phyloP scores from a whole-genome alignment of 2,113 vertebrate species.

The Epinephelus fuscoguttatus region DNA sequence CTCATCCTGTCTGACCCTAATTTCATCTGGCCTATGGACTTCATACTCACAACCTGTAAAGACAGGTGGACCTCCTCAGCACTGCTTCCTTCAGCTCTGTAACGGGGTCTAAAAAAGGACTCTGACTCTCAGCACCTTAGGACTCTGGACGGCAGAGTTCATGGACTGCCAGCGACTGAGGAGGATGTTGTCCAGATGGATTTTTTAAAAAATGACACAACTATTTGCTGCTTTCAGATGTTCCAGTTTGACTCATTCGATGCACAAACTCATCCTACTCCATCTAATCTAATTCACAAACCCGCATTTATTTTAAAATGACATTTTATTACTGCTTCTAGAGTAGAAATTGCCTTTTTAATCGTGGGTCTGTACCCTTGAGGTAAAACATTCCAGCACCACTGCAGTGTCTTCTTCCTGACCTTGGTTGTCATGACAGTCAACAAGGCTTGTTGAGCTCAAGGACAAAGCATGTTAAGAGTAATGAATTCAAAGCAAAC shows the following conservation, averaged over 20 bases:
- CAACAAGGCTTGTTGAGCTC: slow-evolving; percentile 24
- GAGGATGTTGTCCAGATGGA: no score
- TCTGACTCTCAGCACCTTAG: no score
- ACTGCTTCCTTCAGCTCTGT: not conserved
- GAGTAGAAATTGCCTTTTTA: not conserved
- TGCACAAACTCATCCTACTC: no score
- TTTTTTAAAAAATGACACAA: no score
- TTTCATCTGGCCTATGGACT: slow-evolving; percentile 4
- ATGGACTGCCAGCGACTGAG: no score
- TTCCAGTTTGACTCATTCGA: no score
- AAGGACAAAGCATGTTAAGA: slow-evolving; percentile 28
- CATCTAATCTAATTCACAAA: no score
- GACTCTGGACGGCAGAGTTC: no score
- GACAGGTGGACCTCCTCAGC: slow-evolving; percentile 33
- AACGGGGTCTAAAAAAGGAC: no score
- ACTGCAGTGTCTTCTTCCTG: slow-evolving; percentile 23
- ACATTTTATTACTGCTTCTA: not conserved
- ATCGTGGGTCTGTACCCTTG: not conserved
- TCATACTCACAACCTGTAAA: not conserved
- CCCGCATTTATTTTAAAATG: no score
- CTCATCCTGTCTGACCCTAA: slow-evolving; percentile 24
- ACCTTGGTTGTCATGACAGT: slow-evolving; percentile 65
- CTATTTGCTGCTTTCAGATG: no score
- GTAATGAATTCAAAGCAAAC: slow-evolving; percentile 22
- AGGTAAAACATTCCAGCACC: slow-evolving; percentile 47